Percentiles rank a stretch among this genome's conserved stretches.
Conservation (phyloP, 2,113 vertebrate species). For the Gymnogyps californianus region DNA sequence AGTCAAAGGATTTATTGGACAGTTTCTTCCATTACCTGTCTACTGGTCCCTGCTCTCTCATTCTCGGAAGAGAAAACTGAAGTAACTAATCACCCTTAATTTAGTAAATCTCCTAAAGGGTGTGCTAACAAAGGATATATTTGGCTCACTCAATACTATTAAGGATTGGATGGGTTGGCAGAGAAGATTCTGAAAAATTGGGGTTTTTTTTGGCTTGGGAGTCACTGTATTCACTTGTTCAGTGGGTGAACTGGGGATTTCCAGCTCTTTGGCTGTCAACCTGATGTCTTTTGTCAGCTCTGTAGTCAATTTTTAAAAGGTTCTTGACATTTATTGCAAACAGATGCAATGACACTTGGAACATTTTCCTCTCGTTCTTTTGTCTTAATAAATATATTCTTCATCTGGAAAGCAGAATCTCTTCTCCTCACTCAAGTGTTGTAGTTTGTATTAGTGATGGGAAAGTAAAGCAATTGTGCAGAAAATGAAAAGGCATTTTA, state of each 20-base stretch:
- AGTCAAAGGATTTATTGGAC: neutral
- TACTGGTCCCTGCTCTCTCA: neutral
- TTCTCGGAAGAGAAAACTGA: neutral
- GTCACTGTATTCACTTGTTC: neutral
- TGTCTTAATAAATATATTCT: conserved; percentile 43
- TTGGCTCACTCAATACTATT: neutral
- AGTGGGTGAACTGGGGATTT: neutral
- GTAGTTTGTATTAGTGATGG: neutral
- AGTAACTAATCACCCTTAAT: neutral
- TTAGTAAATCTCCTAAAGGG: neutral
- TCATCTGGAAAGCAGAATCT: neutral
- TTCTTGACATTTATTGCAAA: conserved; percentile 12
- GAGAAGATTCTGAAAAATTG: neutral
- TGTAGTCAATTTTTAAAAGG: conserved; percentile 21
- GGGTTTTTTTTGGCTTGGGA: neutral
- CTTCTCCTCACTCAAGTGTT: neutral
- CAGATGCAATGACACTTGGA: conserved; percentile 35
- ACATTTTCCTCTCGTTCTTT: conserved; percentile 25
- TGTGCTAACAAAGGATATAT: neutral
- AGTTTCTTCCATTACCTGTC: neutral
- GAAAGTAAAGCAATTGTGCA: conserved; percentile 25
- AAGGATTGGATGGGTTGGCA: neutral
- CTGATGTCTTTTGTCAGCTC: conserved; percentile 33
- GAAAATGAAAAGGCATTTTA: conserved; percentile 37
- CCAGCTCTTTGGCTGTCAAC: neutral